These are phyloP conservation scores for Caenorhabditis remanei DNA, from an alignment of 1,140 invertebrate species.

Conservation along the genomic window DNA sequence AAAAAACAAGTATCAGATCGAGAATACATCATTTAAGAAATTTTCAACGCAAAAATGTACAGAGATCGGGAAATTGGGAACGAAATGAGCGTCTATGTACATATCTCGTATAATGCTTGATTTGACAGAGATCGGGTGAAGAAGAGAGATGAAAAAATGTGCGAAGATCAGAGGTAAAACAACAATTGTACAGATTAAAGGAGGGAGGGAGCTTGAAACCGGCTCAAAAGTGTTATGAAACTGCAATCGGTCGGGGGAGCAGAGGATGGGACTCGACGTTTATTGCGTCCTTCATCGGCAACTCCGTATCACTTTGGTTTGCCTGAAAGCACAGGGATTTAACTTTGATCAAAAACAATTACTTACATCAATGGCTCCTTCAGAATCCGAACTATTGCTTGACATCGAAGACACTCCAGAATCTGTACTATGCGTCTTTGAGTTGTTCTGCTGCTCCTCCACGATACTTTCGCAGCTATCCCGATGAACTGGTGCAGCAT, in stretches of 20 bases:
- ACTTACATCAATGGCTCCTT: too few relatives aligned
- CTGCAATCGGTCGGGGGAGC: background rate
- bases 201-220: too few relatives aligned
- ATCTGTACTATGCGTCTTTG: constrained; percentile 36
- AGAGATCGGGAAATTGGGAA: background rate
- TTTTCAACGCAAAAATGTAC: background rate
- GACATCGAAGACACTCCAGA: constrained; percentile 33
- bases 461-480: constrained; percentile 4
- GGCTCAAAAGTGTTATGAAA: background rate
- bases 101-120: background rate
- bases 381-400: constrained; percentile 11
- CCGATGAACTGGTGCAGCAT: background rate
- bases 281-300: background rate
- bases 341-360: too few relatives aligned
- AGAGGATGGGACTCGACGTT: constrained; percentile 11
- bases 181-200: background rate
- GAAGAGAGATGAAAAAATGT: background rate
- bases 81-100: background rate
- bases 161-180: background rate
- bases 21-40: background rate
- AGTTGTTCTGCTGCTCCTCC: background rate
- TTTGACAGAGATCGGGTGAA: background rate
- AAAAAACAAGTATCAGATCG: background rate
- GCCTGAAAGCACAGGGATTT: background rate
- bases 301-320: too few relatives aligned